A percentile compares a stretch with the other conserved stretches of the same genome.
Conservation (phyloP, 2,888 invertebrate species). For the Oligia fasciuncula region DNA sequence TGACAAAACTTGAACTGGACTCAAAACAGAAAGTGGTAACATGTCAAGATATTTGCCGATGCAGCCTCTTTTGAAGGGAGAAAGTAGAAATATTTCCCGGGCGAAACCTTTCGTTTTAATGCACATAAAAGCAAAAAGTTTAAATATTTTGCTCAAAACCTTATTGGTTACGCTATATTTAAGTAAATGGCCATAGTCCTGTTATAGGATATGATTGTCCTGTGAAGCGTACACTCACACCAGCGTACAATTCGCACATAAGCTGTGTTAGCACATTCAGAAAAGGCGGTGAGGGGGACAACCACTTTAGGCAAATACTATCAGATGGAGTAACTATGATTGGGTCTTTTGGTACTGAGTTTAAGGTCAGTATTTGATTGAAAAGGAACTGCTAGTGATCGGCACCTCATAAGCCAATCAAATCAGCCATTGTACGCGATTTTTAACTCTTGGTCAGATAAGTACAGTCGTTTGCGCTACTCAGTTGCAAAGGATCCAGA, state of each 20-base stretch:
- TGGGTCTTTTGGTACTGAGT: conserved; percentile 8
- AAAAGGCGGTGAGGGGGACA: conserved; percentile 70
- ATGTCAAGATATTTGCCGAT: background rate
- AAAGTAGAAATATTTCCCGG: background rate
- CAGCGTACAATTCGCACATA: conserved; percentile 68
- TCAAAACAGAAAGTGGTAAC: background rate
- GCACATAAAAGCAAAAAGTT: conserved; percentile 1
- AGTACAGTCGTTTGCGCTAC: background rate
- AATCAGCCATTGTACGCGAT: background rate
- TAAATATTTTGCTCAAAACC: conserved; percentile 58
- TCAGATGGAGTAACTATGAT: conserved; percentile 13
- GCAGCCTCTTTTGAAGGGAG: background rate
- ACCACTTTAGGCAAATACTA: conserved; percentile 51
- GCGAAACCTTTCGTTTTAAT: background rate
- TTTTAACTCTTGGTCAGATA: background rate
- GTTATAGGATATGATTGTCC: conserved; percentile 38
- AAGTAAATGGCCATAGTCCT: conserved; percentile 41
- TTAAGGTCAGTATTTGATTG: conserved; percentile 15
- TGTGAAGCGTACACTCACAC: conserved; percentile 62
- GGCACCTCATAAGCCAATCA: background rate
- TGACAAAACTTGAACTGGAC: background rate
- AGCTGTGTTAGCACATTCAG: conserved; percentile 75
- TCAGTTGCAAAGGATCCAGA: conserved; percentile 14
- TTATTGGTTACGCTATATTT: conserved; percentile 6
- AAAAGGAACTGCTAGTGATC: background rate